Conservation (phyloP, 64 coral and sea anemone species). For the Actinia equina region DNA sequence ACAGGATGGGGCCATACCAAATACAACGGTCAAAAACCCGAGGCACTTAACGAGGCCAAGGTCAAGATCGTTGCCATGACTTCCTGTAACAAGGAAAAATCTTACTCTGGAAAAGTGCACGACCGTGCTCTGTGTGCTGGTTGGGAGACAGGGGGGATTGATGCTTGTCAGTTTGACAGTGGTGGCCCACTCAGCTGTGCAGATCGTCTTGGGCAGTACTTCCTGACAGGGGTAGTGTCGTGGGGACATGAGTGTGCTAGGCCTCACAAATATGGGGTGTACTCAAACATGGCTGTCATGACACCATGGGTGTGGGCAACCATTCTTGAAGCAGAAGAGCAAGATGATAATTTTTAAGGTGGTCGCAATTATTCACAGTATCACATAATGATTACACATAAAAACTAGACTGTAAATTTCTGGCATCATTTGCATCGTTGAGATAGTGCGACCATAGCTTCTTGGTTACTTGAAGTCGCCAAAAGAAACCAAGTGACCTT, state of each 20-base stretch:
- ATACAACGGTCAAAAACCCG: conserved; percentile 32
- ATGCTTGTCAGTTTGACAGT: conserved; percentile 66
- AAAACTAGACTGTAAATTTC: no score
- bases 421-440: no score
- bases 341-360: background rate
- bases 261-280: conserved; percentile 54
- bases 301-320: conserved; percentile 51
- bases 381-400: background rate
- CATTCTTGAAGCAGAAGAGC: background rate
- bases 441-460: no score
- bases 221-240: conserved; percentile 51
- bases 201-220: conserved; percentile 26
- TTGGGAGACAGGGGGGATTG: conserved; percentile 24
- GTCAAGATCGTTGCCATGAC: conserved; percentile 33
- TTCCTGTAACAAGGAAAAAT: conserved; percentile 38
- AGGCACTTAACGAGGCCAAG: conserved; percentile 32
- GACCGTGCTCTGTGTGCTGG: conserved; percentile 52
- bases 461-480: no score
- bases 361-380: background rate
- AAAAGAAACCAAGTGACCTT: no score
- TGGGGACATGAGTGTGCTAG: conserved; percentile 66
- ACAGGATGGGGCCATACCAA: conserved; percentile 50
- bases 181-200: conserved; percentile 50
- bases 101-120: conserved; percentile 53
- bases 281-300: conserved; percentile 56